These are phyloP conservation scores for Colletes latitarsis DNA, from an alignment of 1,140 invertebrate species.

Conservation along the genomic window DNA sequence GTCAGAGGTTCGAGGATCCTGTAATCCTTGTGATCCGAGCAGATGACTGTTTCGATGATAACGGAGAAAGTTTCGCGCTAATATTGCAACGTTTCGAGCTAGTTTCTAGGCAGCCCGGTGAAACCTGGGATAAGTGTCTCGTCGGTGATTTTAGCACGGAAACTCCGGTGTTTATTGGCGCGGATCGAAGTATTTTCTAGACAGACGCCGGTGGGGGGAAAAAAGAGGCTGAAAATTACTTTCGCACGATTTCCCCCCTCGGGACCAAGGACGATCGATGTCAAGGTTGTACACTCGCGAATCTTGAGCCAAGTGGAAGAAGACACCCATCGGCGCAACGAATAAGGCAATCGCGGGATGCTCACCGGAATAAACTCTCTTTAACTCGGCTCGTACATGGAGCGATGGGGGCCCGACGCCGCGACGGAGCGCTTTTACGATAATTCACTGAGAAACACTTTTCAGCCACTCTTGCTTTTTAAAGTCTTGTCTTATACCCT, in stretches of 20 bases:
- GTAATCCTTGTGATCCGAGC: no score
- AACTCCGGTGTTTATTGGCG: conserved; percentile 56
- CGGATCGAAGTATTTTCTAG: conserved; percentile 48
- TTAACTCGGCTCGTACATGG: conserved; percentile 27
- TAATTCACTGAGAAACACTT: conserved; percentile 34
- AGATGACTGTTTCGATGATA: no score
- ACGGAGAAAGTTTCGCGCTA: no score
- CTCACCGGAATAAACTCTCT: conserved; percentile 41
- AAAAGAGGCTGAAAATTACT: conserved; percentile 37
- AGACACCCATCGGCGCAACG: conserved; percentile 34
- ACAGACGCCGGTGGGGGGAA: not conserved
- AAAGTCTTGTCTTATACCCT: not conserved
- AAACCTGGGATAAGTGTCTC: conserved; percentile 34
- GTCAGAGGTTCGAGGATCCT: no score
- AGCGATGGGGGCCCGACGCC: conserved; percentile 20
- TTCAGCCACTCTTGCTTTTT: conserved; percentile 25
- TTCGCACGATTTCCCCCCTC: conserved; percentile 39
- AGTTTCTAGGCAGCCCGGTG: conserved; percentile 47
- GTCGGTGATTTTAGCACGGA: conserved; percentile 47
- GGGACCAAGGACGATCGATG: conserved; percentile 34
- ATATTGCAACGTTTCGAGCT: not conserved
- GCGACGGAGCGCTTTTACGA: conserved; percentile 30
- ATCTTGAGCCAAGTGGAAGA: conserved; percentile 39
- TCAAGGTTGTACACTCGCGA: conserved; percentile 49
- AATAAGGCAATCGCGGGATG: conserved; percentile 32